Evolutionary conservation across 2,797 vertebrate genomes (phyloP).

Genomic region (Margarornis squamiger): DNA sequence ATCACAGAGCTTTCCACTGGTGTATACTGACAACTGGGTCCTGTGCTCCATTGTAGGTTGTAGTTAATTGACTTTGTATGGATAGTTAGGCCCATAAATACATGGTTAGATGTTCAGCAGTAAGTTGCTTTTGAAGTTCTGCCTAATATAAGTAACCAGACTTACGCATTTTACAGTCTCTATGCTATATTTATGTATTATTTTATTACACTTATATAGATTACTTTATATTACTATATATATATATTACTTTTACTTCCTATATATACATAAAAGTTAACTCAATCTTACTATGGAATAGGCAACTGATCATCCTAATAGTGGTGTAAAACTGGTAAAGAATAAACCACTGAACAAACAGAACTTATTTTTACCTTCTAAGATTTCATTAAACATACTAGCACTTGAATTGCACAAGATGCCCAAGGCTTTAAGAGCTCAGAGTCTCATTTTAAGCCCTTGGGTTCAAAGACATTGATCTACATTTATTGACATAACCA

Average conservation of each 20-base stretch:
- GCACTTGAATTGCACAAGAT: not conserved
- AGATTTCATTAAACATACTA: not conserved
- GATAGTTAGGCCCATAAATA: not conserved
- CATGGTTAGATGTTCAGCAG: not conserved
- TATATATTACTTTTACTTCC: not conserved
- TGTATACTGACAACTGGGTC: not conserved
- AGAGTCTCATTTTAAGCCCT: not conserved
- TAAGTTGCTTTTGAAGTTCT: not conserved
- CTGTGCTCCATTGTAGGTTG: not conserved
- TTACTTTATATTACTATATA: not conserved
- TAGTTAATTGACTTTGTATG: not conserved
- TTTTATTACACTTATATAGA: not conserved
- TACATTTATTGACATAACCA: not conserved
- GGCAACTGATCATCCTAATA: not conserved
- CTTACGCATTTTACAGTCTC: not conserved
- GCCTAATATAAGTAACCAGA: not conserved
- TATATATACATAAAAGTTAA: not conserved
- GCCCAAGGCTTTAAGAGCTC: not conserved
- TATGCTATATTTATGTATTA: not conserved
- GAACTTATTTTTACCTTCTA: not conserved
- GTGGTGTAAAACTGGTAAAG: not conserved
- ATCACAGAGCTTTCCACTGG: not conserved
- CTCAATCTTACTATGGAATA: not conserved
- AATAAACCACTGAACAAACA: not conserved
- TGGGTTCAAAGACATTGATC: not conserved